Conservation (phyloP, 2,888 invertebrate species). For the Thecophora atra region DNA sequence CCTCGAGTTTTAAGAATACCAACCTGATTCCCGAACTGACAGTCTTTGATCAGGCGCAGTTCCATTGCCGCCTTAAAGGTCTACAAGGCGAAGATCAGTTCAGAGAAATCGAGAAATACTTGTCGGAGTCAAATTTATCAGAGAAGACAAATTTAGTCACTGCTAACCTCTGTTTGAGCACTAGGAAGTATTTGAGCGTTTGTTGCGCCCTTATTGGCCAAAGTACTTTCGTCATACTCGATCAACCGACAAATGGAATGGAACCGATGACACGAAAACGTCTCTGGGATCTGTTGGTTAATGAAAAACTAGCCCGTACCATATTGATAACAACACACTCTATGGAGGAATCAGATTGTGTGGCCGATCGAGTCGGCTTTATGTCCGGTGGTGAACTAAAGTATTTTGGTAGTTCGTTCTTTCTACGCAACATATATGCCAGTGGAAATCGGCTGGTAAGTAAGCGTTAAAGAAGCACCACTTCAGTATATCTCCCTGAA, state of each 20-base stretch:
- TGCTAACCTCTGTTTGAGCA: constrained; percentile 73
- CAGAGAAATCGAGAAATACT: constrained; percentile 71
- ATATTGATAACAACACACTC: constrained; percentile 84
- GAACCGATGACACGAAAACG: constrained; percentile 80
- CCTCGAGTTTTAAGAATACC: constrained; percentile 84
- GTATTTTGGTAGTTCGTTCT: constrained; percentile 81
- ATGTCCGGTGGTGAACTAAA: constrained; percentile 82
- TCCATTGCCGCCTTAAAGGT: constrained; percentile 79
- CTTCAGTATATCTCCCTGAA: no score
- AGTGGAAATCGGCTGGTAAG: constrained; percentile 79
- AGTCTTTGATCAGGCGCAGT: constrained; percentile 81
- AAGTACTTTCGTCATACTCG: constrained; percentile 76
- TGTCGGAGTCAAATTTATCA: constrained; percentile 71
- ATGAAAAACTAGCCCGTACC: constrained; percentile 76
- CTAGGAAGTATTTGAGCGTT: constrained; percentile 76
- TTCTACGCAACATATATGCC: constrained; percentile 84
- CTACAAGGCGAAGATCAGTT: constrained; percentile 66
- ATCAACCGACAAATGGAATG: constrained; percentile 83
- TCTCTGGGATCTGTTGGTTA: constrained; percentile 81
- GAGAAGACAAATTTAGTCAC: constrained; percentile 70
- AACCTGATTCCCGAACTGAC: constrained; percentile 71
- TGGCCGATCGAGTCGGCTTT: constrained; percentile 86
- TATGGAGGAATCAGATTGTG: constrained; percentile 85
- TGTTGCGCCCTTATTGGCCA: constrained; percentile 79
- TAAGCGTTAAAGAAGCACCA: no score